Conservation (phyloP, 2,113 vertebrate genomes). For the Campylomormyrus tamandua region DNA sequence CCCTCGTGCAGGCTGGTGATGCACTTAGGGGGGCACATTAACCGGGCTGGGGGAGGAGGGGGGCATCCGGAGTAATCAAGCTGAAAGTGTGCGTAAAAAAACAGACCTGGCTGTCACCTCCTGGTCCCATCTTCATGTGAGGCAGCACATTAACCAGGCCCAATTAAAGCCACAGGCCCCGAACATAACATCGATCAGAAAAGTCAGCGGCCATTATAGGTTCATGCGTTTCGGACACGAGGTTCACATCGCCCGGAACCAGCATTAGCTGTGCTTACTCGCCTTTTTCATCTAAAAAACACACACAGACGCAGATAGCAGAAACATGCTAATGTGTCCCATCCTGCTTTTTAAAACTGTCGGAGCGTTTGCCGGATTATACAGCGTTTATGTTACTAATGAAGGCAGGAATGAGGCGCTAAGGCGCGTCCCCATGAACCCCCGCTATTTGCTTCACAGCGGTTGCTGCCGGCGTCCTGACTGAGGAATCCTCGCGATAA, state of each 20-base stretch:
- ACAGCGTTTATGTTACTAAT: not conserved
- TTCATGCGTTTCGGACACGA: not conserved
- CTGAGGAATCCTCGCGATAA: not conserved
- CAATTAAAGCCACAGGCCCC: not conserved
- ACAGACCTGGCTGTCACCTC: not conserved
- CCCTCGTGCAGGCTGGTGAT: not conserved
- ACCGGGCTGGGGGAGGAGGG: not conserved
- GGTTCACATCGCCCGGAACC: not conserved
- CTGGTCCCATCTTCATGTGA: not conserved
- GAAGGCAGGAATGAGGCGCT: not conserved
- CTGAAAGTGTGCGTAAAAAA: not conserved
- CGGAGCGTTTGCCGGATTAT: not conserved
- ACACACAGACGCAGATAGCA: not conserved
- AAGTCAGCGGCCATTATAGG: not conserved
- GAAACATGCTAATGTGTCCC: not conserved
- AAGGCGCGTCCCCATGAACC: not conserved
- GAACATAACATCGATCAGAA: not conserved
- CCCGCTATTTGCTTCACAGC: not conserved
- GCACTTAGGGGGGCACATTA: not conserved
- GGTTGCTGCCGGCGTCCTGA: not conserved
- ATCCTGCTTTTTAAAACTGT: not conserved
- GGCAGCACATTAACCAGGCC: not conserved
- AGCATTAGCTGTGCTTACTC: not conserved
- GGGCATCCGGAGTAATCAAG: not conserved
- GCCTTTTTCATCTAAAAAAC: not conserved